Percentiles rank a stretch among this genome's conserved stretches.
These are phyloP conservation scores for Seira ritae DNA, from an alignment of 2,888 invertebrate species.

Conservation along the genomic window DNA sequence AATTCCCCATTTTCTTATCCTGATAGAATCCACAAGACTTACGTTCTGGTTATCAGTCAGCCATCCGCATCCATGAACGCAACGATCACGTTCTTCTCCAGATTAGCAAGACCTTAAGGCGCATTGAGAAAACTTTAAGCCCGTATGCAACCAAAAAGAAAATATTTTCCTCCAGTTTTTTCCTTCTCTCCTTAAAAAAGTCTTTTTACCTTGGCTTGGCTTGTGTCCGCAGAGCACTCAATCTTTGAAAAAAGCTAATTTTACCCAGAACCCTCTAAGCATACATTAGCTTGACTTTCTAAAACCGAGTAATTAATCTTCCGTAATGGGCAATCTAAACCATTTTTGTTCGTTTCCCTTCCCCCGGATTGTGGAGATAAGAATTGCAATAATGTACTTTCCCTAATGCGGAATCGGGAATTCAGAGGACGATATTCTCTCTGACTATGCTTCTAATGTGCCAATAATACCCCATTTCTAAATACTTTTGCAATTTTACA, in stretches of 20 bases:
- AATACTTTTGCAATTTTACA: too few species aligned
- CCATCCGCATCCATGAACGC: neutral
- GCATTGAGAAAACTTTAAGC: neutral
- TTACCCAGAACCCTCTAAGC: slow-evolving; percentile 25
- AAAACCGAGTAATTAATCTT: slow-evolving; percentile 59
- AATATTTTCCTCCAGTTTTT: too few species aligned
- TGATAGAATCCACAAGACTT: too few species aligned
- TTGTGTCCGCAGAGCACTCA: slow-evolving; percentile 37
- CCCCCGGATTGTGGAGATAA: neutral
- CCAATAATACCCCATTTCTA: too few species aligned
- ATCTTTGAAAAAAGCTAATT: slow-evolving; percentile 27
- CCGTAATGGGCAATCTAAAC: slow-evolving; percentile 53
- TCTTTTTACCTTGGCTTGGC: too few species aligned
- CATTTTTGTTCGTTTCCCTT: neutral
- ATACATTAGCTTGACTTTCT: slow-evolving; percentile 57
- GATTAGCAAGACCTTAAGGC: slow-evolving; percentile 19
- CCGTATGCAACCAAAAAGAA: too few species aligned
- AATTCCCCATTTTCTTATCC: too few species aligned
- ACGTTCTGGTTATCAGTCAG: too few species aligned
- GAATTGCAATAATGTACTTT: neutral
- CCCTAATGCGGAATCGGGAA: too few species aligned
- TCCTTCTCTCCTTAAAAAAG: neutral
- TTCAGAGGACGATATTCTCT: too few species aligned
- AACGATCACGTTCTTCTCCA: slow-evolving; percentile 46
- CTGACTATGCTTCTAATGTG: too few species aligned